Evolutionary conservation across 2,888 invertebrate genomes (phyloP), one percentile per base, ranked within the genome.

Genomic region (Tethea ocularis): DNA sequence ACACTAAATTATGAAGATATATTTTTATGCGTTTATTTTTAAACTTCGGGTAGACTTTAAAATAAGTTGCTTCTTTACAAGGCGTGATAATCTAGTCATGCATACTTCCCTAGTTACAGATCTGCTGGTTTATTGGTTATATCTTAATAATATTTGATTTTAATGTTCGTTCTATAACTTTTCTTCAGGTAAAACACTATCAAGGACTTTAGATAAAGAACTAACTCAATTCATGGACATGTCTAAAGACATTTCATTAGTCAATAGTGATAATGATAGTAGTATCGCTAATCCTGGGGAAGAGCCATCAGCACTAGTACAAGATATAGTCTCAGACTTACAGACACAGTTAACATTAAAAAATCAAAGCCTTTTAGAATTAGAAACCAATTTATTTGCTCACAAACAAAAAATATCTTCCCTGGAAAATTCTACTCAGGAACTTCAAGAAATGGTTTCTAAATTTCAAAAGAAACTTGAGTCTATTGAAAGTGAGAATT

Each of bases 181-280:
- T 64, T 62, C 63, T 60, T 51, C 72, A 87, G 87, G 76, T 64
- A 82, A 80, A 72, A 55, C 71, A 51, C 53, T 75, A 56, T 61
- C 70, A 17, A 72, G 68, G 58, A 70, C 71, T 3, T 53, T 78
- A 36, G 82, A 82, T 52, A 82, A 76, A 63, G 84, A 84, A 57
- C 59, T 78, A 7, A 63, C 68, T 23, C 67, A 75, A 41, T 86
- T 87, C 57, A 82, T 89, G 78, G 86, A 89, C 59, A 79, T 85
- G 67, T 86, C 88, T 33, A 87, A 82, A 75, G 87, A 88, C 57
- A 81, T 87, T 61, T 87, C 86, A 23, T 71, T 86, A 66, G 82
- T 87, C 29, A 83, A 84, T 64, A 89, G 86, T 72, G 88, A 88
- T 62, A 83, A 68, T 61, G 89, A 89, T 66, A 80, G 68, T 59